Conservation (phyloP, 2,888 invertebrate genomes). For the Sisyra terminalis region DNA sequence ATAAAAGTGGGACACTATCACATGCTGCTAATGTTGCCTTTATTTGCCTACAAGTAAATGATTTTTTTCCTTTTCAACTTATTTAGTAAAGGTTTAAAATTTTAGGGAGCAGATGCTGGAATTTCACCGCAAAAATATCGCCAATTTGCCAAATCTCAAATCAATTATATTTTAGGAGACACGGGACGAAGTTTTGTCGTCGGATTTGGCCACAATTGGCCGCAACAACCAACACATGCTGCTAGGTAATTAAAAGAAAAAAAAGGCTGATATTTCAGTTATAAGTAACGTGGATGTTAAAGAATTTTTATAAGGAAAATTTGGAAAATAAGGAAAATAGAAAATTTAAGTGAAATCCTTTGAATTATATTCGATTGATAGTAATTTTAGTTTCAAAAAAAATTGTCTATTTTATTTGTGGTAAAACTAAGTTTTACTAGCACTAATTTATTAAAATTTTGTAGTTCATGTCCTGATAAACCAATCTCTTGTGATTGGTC, state of each 20-base stretch:
- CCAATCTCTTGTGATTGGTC: conserved; percentile 33
- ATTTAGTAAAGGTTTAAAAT: conserved; percentile 4
- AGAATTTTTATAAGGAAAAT: no score
- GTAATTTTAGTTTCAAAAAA: no score
- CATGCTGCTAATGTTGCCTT: conserved; percentile 38
- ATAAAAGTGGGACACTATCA: conserved; percentile 33
- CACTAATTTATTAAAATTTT: conserved; percentile 5
- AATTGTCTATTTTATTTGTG: no score
- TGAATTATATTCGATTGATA: no score
- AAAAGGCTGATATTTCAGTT: no score
- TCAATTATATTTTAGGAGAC: conserved; percentile 35
- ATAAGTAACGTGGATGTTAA: no score
- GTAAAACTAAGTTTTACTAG: not conserved
- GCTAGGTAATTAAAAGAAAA: conserved; percentile 23
- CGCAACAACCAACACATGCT: conserved; percentile 33
- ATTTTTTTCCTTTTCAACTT: not conserved
- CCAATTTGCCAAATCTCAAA: conserved; percentile 33
- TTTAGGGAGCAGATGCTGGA: conserved; percentile 24
- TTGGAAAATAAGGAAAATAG: no score
- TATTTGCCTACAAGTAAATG: conserved; percentile 30
- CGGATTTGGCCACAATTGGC: conserved; percentile 35
- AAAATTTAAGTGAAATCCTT: no score
- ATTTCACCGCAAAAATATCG: conserved; percentile 24
- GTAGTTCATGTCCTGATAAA: conserved; percentile 32
- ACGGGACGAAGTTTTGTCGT: conserved; percentile 34